A percentile compares a stretch with the other conserved stretches of the same genome.
Evolutionary conservation across 2,888 invertebrate species (phyloP).

Genomic region (Metacarcinus magister): DNA sequence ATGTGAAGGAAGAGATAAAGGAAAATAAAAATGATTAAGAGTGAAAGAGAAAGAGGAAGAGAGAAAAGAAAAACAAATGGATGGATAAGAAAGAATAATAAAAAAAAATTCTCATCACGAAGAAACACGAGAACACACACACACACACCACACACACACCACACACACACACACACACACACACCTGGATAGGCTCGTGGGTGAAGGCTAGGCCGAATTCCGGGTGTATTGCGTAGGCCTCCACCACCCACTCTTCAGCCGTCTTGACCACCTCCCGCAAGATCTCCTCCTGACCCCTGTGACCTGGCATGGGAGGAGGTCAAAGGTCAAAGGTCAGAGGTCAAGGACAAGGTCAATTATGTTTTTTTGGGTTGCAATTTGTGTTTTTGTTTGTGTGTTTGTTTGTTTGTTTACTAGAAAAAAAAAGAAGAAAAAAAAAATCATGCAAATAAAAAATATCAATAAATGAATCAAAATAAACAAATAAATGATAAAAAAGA

Average conservation of each 20-base stretch:
- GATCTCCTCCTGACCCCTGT: slow-evolving; percentile 68
- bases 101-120: background rate
- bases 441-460: too few species aligned
- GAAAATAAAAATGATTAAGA: background rate
- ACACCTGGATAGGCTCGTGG: slow-evolving; percentile 12
- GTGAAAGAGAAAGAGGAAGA: background rate
- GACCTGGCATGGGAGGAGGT: slow-evolving; percentile 47
- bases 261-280: slow-evolving; percentile 69
- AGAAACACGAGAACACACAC: background rate
- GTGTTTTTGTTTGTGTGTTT: too few species aligned
- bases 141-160: too few species aligned
- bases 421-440: too few species aligned
- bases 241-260: slow-evolving; percentile 66
- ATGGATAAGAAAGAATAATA: too few species aligned
- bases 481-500: too few species aligned
- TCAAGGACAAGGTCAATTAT: background rate
- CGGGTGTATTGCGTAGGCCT: slow-evolving; percentile 64
- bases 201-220: slow-evolving; percentile 72
- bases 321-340: background rate
- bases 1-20: background rate
- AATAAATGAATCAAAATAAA: too few species aligned
- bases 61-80: background rate
- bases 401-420: too few species aligned
- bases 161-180: background rate
- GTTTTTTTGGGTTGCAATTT: too few species aligned